Conservation (phyloP, 2,888 invertebrate species). For the Clistopyga incitator region DNA sequence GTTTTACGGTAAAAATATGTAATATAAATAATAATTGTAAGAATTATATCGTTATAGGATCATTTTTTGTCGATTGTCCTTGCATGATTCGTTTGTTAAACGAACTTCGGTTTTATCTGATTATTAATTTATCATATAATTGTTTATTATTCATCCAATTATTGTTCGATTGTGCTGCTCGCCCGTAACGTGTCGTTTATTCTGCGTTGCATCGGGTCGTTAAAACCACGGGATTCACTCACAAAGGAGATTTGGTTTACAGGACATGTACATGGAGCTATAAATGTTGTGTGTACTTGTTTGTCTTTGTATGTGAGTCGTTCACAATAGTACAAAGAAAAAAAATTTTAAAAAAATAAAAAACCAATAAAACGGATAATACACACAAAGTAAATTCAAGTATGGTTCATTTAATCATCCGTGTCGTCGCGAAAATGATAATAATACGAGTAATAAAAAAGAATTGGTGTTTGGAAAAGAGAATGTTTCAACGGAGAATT, state of each 20-base stretch:
- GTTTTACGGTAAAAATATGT: too few relatives aligned
- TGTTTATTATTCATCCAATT: too few relatives aligned
- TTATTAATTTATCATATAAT: too few relatives aligned
- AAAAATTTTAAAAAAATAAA: too few relatives aligned
- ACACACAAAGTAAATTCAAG: constrained; percentile 23
- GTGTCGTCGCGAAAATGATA: not conserved
- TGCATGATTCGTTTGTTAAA: too few relatives aligned
- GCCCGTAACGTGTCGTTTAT: not conserved
- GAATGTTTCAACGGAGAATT: constrained; percentile 52
- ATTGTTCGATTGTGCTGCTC: not conserved
- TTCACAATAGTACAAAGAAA: constrained; percentile 8
- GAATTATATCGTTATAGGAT: too few relatives aligned
- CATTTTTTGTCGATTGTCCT: too few relatives aligned
- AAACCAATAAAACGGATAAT: too few relatives aligned
- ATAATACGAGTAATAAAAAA: constrained; percentile 6
- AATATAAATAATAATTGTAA: too few relatives aligned
- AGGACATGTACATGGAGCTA: constrained; percentile 24
- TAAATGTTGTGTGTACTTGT: constrained; percentile 55
- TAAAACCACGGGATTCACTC: constrained; percentile 10
- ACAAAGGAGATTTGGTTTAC: constrained; percentile 9
- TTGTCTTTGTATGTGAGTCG: constrained; percentile 47
- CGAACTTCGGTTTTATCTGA: too few relatives aligned
- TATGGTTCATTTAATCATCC: constrained; percentile 9
- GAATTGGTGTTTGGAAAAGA: constrained; percentile 6
- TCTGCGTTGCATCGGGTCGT: not conserved